These are phyloP conservation scores for Planococcus citri DNA, from an alignment of 1,140 invertebrate genomes.

Conservation along the genomic window DNA sequence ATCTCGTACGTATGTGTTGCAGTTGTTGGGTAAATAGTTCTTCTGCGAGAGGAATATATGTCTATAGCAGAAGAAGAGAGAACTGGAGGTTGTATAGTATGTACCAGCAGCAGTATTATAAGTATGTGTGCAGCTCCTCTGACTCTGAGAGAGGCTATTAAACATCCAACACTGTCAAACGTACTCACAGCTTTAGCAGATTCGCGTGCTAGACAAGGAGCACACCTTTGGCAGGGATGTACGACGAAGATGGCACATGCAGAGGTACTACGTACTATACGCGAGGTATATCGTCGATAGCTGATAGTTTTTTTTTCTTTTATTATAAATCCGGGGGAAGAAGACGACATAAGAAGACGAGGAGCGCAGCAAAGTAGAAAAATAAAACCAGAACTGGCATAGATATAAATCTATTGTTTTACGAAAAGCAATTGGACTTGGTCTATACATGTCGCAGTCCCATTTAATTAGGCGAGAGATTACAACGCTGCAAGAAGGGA, in stretches of 20 bases:
- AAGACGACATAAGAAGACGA: background rate
- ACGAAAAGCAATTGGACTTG: conserved; percentile 18
- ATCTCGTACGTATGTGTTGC: too few relatives aligned
- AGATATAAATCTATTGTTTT: conserved; percentile 20
- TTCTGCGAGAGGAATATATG: too few relatives aligned
- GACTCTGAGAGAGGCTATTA: conserved; percentile 18
- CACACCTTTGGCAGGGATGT: too few relatives aligned
- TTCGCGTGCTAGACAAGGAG: background rate
- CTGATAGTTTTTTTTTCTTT: too few relatives aligned
- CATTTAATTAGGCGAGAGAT: conserved; percentile 20
- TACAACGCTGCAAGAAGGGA: background rate
- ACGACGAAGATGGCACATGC: too few relatives aligned
- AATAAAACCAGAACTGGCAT: conserved; percentile 8
- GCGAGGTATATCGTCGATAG: too few relatives aligned
- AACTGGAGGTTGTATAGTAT: conserved; percentile 12
- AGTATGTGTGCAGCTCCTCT: too few relatives aligned
- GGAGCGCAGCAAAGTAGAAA: background rate
- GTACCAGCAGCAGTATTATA: too few relatives aligned
- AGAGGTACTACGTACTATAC: too few relatives aligned
- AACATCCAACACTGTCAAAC: conserved; percentile 17
- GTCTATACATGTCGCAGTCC: conserved; percentile 19
- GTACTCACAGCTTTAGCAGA: background rate
- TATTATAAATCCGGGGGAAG: too few relatives aligned
- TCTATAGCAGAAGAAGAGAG: too few relatives aligned
- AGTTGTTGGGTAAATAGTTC: conserved; percentile 11